Evolutionary conservation across 2,113 vertebrate species (phyloP).

Genomic region (Prionailurus viverrinus): DNA sequence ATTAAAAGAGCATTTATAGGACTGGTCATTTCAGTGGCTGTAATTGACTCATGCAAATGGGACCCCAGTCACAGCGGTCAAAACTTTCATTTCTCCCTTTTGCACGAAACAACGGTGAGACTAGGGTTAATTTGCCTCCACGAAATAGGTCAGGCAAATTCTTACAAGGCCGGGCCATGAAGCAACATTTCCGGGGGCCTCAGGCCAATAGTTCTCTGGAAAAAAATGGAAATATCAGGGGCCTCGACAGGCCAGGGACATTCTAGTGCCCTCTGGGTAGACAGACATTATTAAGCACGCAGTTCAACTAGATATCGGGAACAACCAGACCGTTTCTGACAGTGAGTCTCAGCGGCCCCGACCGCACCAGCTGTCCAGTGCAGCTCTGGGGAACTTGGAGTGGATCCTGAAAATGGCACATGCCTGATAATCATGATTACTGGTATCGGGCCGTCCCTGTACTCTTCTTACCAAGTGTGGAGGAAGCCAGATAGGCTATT

Average conservation of each 20-base stretch:
- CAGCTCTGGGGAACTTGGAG: neutral
- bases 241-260: neutral
- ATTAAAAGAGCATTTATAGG: neutral
- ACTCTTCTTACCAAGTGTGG: neutral
- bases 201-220: neutral
- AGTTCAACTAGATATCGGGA: neutral
- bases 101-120: neutral
- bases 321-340: neutral
- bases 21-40: neutral
- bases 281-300: neutral
- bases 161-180: neutral
- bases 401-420: neutral
- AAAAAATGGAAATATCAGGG: conserved; percentile 2
- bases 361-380: neutral
- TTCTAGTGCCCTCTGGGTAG: neutral
- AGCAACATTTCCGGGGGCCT: neutral
- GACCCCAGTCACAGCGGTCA: neutral
- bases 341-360: neutral
- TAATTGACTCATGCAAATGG: neutral
- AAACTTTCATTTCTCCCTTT: conserved; percentile 1
- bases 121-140: neutral
- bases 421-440: neutral
- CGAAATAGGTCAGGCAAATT: conserved; percentile 53
- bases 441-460: neutral
- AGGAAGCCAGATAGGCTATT: neutral